phyloP scores from a whole-genome alignment of 2,113 vertebrate species.

The Coracopsis vasa region DNA sequence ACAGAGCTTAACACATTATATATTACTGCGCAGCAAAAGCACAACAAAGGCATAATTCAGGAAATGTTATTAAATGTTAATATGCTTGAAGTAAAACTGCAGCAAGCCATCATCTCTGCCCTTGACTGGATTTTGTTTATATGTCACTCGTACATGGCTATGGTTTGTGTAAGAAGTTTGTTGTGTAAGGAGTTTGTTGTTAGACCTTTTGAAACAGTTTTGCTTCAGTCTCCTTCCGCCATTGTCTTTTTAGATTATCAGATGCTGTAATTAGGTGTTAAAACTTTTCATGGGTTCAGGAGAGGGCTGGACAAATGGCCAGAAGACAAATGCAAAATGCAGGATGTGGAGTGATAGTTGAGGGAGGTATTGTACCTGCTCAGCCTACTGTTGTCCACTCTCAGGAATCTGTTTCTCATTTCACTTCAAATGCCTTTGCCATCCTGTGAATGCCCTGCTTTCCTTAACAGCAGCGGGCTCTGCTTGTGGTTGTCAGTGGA shows the following conservation, averaged over 20 bases:
- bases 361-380: not conserved
- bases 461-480: not conserved
- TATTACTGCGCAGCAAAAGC: not conserved
- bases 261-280: not conserved
- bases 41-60: not conserved
- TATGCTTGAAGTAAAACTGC: not conserved
- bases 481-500: not conserved
- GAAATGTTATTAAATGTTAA: not conserved
- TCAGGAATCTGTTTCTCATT: not conserved
- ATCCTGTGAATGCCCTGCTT: not conserved
- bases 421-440: rapidly evolving
- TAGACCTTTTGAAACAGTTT: not conserved
- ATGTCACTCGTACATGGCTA: not conserved
- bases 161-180: not conserved
- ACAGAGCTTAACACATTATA: not conserved
- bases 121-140: not conserved
- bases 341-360: not conserved
- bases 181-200: not conserved
- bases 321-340: not conserved
- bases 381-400: not conserved
- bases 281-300: not conserved
- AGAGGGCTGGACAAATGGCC: not conserved
- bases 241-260: not conserved
- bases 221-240: not conserved
- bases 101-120: not conserved